These are phyloP conservation scores for Bombylius discolor DNA, from an alignment of 2,888 invertebrate genomes.

Conservation along the genomic window DNA sequence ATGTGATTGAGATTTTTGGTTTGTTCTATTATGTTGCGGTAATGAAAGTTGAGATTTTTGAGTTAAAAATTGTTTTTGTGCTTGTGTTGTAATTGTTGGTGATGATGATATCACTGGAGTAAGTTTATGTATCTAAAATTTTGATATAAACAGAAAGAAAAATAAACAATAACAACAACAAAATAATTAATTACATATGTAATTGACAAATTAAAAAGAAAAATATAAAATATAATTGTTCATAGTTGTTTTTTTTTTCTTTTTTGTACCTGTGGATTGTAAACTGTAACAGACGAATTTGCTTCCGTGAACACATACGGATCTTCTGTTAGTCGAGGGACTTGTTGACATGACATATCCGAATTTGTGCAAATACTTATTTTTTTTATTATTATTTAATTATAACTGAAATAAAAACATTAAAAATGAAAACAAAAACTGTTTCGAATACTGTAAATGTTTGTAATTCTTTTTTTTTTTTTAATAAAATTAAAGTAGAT, in stretches of 20 bases:
- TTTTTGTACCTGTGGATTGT: conserved; percentile 31
- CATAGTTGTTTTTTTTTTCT: too few species aligned
- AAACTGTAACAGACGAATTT: conserved; percentile 32
- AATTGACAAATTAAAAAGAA: not conserved
- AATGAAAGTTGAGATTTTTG: conserved; percentile 4
- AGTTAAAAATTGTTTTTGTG: conserved; percentile 5
- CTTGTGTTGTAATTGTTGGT: not conserved
- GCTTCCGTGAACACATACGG: conserved; percentile 38
- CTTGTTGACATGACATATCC: conserved; percentile 11
- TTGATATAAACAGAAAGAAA: not conserved
- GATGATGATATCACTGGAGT: conserved; percentile 10
- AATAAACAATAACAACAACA: too few species aligned
- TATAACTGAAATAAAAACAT: too few species aligned
- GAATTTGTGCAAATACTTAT: not conserved
- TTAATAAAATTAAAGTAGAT: too few species aligned
- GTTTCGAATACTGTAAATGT: too few species aligned
- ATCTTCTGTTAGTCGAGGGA: conserved; percentile 28
- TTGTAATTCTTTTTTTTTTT: too few species aligned
- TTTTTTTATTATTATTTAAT: too few species aligned
- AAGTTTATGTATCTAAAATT: conserved; percentile 11
- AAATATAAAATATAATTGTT: not conserved
- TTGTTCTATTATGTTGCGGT: not conserved
- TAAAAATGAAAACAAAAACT: too few species aligned
- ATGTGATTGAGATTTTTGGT: conserved; percentile 8
- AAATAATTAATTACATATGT: too few species aligned